phyloP scores from a whole-genome alignment of 2,113 vertebrate species.

The Gallinago media region DNA sequence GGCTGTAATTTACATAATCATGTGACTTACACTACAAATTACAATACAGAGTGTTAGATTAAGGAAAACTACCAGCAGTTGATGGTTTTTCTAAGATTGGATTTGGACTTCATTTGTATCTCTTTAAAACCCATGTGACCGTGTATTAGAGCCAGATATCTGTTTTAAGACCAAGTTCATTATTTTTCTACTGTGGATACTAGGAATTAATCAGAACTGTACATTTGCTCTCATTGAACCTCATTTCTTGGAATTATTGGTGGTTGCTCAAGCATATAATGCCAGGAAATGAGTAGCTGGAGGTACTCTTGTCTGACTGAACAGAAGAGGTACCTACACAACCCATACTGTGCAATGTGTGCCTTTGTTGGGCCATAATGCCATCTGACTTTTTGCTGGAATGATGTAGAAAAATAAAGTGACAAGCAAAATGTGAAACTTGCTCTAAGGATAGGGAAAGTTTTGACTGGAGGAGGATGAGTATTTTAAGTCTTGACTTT shows the following conservation, averaged over 20 bases:
- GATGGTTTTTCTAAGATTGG: accelerated
- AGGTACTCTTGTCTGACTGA: not conserved
- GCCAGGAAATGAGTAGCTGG: not conserved
- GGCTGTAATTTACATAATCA: accelerated
- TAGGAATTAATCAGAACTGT: not conserved
- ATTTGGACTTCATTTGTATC: not conserved
- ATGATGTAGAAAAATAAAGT: not conserved
- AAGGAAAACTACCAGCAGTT: not conserved
- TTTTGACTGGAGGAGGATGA: not conserved
- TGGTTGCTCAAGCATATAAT: not conserved
- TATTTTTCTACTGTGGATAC: not conserved
- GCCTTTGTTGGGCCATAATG: not conserved
- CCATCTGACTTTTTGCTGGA: not conserved
- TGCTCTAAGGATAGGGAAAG: not conserved
- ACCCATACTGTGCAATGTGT: accelerated
- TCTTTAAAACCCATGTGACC: accelerated
- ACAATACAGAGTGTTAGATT: accelerated
- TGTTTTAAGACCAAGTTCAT: not conserved
- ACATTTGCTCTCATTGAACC: not conserved
- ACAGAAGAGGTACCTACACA: not conserved
- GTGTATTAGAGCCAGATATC: not conserved
- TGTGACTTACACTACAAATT: accelerated
- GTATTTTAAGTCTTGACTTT: not conserved
- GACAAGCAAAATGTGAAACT: not conserved
- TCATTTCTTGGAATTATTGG: not conserved